Evolutionary conservation across 2,888 invertebrate genomes (phyloP).

Genomic region (Perizoma affinitatum): DNA sequence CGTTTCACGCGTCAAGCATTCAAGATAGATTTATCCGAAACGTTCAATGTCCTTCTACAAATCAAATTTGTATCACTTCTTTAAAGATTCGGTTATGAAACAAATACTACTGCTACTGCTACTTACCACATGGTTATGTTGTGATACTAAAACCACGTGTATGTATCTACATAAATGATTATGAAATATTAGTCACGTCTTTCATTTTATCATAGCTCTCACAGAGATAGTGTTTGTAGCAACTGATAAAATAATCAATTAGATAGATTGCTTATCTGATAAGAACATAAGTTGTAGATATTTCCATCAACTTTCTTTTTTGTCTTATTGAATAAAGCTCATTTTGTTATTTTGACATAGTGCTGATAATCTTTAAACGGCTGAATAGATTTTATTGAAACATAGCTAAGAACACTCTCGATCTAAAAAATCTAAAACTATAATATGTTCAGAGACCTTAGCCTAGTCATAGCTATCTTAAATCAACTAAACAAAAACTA

Average conservation of each 20-base stretch:
- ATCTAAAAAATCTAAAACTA: no score
- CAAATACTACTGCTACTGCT: no score
- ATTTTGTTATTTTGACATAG: no score
- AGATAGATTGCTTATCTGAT: conserved; percentile 1
- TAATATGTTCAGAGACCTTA: no score
- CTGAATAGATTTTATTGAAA: no score
- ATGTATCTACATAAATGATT: not conserved
- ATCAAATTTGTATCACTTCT: not conserved
- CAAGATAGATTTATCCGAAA: not conserved
- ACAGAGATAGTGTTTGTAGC: conserved; percentile 2
- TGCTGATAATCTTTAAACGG: no score
- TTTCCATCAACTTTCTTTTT: no score
- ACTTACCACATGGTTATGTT: conserved; percentile 4
- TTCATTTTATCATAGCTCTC: not conserved
- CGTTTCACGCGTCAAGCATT: no score
- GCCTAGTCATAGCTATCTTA: no score
- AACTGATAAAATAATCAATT: conserved; percentile 1
- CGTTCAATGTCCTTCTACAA: not conserved
- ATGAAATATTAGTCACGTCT: conserved; percentile 9
- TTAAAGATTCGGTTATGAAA: conserved; percentile 1
- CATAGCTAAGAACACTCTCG: no score
- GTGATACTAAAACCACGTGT: conserved; percentile 13
- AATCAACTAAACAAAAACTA: no score
- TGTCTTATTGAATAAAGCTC: no score
- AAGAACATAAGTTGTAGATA: not conserved